Evolutionary conservation across 1,140 invertebrate genomes (phyloP), one percentile per base, ranked within the genome.

Genomic region (Littorina saxatilis): DNA sequence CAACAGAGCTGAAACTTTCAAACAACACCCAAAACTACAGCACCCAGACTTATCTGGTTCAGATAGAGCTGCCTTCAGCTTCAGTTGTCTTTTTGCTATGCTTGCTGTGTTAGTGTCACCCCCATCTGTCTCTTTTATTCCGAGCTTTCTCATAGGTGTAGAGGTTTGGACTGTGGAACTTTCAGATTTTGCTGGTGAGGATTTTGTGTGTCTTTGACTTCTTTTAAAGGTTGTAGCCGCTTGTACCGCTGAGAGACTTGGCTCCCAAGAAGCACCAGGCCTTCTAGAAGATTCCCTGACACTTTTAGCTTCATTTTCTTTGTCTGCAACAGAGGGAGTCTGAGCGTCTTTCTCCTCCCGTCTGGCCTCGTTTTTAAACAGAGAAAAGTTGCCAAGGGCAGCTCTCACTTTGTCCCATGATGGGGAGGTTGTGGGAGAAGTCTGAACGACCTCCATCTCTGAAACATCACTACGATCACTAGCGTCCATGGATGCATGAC

Each of bases 171-270:
- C 17, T 47, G 43, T 17, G 5, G 63, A 37, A 32, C 13, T 39
- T 40, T 9, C 5, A 27, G n/a, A 0, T 29, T 73, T 73, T 87
- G 98, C 98, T 92, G 98, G 97, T 88, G 92, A 93, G 9, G 96
- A 96, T n/a, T 96, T 98, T 0, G 75, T 76, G 2, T 98, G 97
- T 0, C 96, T 97, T 84, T 98, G 99, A 95, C 98, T 99, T 4
- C 98, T 98, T 0, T 98, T 97, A 40, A 99, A 99, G 91, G 98
- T 99, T 96, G 98, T 98, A 73, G 98, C 98, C 0, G 99, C 99
- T 93, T 99, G 90, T 97, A 99, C 89, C 98, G 98, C 92, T 94
- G 96, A 95, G 97, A 96, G 90, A 87, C 86, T 85, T 84, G 66
- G 40, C 32, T 81, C 50, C 52, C 52, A 72, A 2, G 50, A 80